Conservation (phyloP, 2,113 vertebrate genomes). For the Arvicanthis niloticus region DNA sequence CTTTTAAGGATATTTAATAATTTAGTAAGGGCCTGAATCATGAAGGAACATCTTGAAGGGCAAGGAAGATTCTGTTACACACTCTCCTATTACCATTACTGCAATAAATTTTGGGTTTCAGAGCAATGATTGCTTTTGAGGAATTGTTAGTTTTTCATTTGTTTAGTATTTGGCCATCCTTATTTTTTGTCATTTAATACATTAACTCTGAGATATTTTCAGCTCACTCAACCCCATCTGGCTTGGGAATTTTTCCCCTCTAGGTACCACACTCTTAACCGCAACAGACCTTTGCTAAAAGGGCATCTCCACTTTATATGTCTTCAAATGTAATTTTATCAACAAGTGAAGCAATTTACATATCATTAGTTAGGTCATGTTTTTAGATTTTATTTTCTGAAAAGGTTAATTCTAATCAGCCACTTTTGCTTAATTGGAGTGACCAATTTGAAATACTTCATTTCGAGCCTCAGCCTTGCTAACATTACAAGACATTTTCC, state of each 20-base stretch:
- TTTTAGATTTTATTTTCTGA: constrained; percentile 74
- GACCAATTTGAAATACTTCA: constrained; percentile 72
- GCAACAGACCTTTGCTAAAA: constrained; percentile 67
- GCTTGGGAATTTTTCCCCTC: constrained; percentile 42
- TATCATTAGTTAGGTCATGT: constrained; percentile 51
- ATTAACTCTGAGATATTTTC: constrained; percentile 50
- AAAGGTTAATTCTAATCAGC: constrained; percentile 70
- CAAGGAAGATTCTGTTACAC: constrained; percentile 8
- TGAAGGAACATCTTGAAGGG: constrained; percentile 40
- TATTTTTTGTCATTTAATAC: constrained; percentile 41
- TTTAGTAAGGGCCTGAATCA: constrained; percentile 36
- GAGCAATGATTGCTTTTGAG: constrained; percentile 13
- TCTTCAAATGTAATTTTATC: background rate
- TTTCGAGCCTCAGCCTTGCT: constrained; percentile 71
- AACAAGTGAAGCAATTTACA: constrained; percentile 51
- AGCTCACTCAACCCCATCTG: constrained; percentile 28
- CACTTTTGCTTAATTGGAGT: constrained; percentile 73
- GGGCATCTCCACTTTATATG: constrained; percentile 36
- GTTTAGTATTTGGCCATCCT: constrained; percentile 51
- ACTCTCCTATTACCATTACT: background rate
- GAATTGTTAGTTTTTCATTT: background rate
- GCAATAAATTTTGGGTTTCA: constrained; percentile 7
- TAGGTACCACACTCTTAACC: constrained; percentile 18
- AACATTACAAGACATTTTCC: constrained; percentile 73
- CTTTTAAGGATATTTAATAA: constrained; percentile 48